These are phyloP conservation scores for Lobophora halterata DNA, from an alignment of 2,888 invertebrate species.

Conservation along the genomic window DNA sequence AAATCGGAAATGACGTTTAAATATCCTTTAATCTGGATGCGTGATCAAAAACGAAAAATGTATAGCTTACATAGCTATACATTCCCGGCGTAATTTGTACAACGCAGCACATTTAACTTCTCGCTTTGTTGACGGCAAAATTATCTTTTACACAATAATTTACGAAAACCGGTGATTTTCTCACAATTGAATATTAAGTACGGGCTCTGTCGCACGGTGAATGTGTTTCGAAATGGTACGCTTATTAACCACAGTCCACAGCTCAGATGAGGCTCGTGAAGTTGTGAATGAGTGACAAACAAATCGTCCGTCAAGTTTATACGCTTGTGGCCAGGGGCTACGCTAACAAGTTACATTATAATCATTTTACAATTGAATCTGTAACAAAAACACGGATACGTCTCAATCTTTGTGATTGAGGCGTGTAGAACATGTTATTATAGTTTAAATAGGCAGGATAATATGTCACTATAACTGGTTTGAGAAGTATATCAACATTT, in stretches of 20 bases:
- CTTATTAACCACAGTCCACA: conserved; percentile 43
- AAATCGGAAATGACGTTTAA: conserved; percentile 37
- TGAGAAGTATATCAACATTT: too few relatives aligned
- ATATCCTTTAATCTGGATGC: conserved; percentile 14
- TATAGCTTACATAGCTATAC: not conserved
- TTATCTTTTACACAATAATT: conserved; percentile 19
- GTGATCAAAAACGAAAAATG: conserved; percentile 8
- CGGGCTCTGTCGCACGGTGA: conserved; percentile 31
- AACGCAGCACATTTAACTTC: not conserved
- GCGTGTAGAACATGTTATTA: too few relatives aligned
- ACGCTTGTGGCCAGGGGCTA: conserved; percentile 18
- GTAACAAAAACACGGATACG: conserved; percentile 24
- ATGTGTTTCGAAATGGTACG: conserved; percentile 39
- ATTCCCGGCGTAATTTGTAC: not conserved
- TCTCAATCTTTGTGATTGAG: conserved; percentile 24
- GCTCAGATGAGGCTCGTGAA: conserved; percentile 25
- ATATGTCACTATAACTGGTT: too few relatives aligned
- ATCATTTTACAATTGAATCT: conserved; percentile 25
- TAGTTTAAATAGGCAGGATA: too few relatives aligned
- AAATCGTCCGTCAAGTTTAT: conserved; percentile 50
- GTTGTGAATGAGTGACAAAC: conserved; percentile 50
- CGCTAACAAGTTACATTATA: conserved; percentile 29
- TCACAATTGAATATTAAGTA: conserved; percentile 26
- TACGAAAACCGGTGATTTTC: conserved; percentile 19
- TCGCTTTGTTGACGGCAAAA: conserved; percentile 12